phyloP scores from a whole-genome alignment of 2,113 vertebrate genomes.

The Andinoacara biseriatus region DNA sequence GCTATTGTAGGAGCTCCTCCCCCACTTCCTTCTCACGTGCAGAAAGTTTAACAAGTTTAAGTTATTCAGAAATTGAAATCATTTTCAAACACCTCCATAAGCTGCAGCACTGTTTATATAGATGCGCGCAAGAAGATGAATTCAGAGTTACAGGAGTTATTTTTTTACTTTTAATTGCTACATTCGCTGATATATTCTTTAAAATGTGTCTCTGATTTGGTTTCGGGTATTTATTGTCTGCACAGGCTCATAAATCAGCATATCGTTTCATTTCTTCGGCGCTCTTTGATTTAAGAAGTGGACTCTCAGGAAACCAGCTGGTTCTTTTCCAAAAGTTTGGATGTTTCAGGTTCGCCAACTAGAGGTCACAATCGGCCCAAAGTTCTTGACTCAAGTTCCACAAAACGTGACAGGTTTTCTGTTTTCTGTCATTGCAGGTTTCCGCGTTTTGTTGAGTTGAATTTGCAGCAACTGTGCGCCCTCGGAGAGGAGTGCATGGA shows the following conservation, averaged over 20 bases:
- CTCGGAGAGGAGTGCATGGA: background rate
- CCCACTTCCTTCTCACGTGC: fast-evolving
- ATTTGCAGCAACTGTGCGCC: background rate
- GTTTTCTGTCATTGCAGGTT: background rate
- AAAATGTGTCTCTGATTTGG: no score
- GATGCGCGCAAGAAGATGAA: no score
- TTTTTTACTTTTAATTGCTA: no score
- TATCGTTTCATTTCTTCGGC: fast-evolving
- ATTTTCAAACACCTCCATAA: no score
- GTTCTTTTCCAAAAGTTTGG: background rate
- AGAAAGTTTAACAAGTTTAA: background rate
- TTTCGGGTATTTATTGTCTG: background rate
- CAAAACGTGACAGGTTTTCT: background rate
- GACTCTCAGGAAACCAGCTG: background rate
- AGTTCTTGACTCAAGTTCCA: background rate
- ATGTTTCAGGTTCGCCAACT: conserved; percentile 4
- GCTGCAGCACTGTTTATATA: no score
- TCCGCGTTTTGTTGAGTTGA: conserved; percentile 3
- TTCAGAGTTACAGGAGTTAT: no score
- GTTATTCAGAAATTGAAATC: no score
- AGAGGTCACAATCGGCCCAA: background rate
- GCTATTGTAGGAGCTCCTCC: background rate
- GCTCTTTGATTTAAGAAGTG: no score
- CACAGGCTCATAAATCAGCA: background rate
- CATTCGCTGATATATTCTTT: no score